These are phyloP conservation scores for Manacus vitellinus DNA, from an alignment of 2,113 vertebrate genomes.

Conservation along the genomic window DNA sequence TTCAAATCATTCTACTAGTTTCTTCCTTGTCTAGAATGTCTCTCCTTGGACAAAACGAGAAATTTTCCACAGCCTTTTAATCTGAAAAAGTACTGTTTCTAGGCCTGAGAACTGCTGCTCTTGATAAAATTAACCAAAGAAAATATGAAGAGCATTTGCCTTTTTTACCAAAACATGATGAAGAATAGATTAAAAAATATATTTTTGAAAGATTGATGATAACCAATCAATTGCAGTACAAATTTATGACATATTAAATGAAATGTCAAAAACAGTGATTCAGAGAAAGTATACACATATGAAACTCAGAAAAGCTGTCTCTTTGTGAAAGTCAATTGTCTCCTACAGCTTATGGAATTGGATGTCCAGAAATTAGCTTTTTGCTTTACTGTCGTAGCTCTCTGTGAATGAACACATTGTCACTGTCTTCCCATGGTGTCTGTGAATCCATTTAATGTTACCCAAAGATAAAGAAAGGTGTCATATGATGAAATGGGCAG, in stretches of 20 bases:
- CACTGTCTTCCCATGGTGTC: background rate
- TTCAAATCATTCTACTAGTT: background rate
- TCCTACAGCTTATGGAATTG: background rate
- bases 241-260: conserved; percentile 23
- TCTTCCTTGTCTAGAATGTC: background rate
- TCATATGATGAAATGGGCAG: background rate
- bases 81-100: background rate
- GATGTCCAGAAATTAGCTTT: background rate
- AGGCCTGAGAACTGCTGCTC: background rate
- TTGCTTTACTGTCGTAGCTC: background rate
- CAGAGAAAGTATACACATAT: background rate
- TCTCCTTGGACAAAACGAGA: background rate
- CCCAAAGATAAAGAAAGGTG: background rate
- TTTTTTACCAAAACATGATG: background rate
- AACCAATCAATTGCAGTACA: background rate
- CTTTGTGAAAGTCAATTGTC: background rate
- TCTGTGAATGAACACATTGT: background rate
- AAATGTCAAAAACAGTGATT: conserved; percentile 35
- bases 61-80: background rate
- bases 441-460: background rate
- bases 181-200: background rate
- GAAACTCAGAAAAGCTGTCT: background rate
- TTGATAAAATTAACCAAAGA: background rate
- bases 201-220: conserved; percentile 7
- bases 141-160: background rate